Percentiles rank a stretch among this genome's conserved stretches.
phyloP scores from a whole-genome alignment of 2,113 vertebrate species.

The Pelmatolapia mariae region DNA sequence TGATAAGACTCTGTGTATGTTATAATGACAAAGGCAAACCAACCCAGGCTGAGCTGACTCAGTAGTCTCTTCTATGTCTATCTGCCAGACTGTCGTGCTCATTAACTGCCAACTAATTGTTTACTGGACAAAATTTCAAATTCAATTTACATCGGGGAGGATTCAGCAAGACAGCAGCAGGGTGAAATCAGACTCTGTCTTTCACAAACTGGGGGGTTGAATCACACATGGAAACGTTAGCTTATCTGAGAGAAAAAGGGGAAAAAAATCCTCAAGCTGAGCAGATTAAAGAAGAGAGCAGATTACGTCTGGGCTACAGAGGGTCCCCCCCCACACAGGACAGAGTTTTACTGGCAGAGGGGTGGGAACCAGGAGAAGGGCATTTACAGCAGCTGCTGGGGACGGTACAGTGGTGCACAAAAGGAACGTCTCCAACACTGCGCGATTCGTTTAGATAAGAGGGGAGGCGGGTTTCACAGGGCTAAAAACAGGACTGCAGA shows the following conservation, averaged over 20 bases:
- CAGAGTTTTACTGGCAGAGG: not conserved
- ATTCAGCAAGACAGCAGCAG: not conserved
- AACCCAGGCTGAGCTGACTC: not conserved
- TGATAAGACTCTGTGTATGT: not conserved
- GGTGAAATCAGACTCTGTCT: not conserved
- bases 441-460: not conserved
- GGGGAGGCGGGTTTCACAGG: not conserved
- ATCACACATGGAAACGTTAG: not conserved
- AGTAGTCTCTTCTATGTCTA: not conserved
- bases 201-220: not conserved
- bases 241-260: not conserved
- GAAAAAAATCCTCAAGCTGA: not conserved
- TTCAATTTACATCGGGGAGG: not conserved
- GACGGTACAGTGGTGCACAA: not conserved
- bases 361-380: not conserved
- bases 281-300: slow-evolving; percentile 31
- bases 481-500: not conserved
- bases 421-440: not conserved
- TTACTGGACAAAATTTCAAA: not conserved
- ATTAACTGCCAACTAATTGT: not conserved
- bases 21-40: not conserved
- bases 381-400: not conserved
- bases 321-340: not conserved
- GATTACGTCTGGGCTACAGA: slow-evolving; percentile 8
- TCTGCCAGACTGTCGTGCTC: not conserved